Base-by-base conservation (phyloP, 1,140 invertebrate species). In the Dendrolimus kikuchii region DNA sequence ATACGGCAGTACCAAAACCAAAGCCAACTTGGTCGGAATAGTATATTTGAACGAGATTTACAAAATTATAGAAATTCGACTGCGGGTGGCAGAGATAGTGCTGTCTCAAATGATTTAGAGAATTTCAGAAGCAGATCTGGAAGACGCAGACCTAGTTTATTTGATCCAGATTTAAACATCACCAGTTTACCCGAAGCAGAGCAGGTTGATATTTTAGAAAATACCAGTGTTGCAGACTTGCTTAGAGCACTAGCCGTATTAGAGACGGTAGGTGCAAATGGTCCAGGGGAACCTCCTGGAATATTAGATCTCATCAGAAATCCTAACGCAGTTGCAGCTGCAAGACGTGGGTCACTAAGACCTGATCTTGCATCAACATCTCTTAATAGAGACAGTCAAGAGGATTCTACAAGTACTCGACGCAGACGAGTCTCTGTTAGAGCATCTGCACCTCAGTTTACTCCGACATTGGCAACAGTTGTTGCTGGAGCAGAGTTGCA, bases 161-260 rank as follows among this genome's bases (percentile, higher is more conserved):
- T 90, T 51, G 90, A 90, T 46, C 82, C 83, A 5, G 76, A 86
- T 54, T 59, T 86, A 5, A 81, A 85, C 53, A 68, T 86, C 54
- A 62, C 71, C 42, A 76, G 63, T 49, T 59, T 86, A 45, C 71
- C 88, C 23, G 83, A 88, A 53, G 75, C 83, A 4, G 85, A 90
- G 51, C 86, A 91, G 61, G 89, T 90, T 23, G 88, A 89, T 68
- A 84, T 94, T 36, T 77, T 94, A 44, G 93, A 95, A 82, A 90
- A 94, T 64, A 95, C 93, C 0, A 94, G 92, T 10, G 80, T 95
- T 7, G 93, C 93, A 4, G 93, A 95, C 78, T 89, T 95, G 23
- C 84, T 94, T 8, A 83, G 93, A 40, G 92, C 92, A 0, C 69
- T 95, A 8, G 90, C 92, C 37, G 89, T 90, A 41, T 76, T 93